phyloP scores from a whole-genome alignment of 1,140 invertebrate species.

The Cherax quadricarinatus region DNA sequence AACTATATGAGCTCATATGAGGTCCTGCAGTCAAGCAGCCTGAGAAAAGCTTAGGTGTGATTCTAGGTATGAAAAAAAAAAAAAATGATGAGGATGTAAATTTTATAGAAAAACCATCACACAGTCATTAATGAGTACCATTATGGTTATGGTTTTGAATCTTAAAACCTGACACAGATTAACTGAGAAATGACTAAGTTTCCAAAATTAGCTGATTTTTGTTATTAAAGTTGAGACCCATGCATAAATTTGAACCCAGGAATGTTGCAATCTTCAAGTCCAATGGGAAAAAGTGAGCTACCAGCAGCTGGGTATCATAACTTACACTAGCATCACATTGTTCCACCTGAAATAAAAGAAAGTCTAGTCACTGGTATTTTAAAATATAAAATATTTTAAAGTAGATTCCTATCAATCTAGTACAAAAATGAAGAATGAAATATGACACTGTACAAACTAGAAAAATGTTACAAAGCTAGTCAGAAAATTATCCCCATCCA shows the following conservation, averaged over 20 bases:
- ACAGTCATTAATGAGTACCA: constrained; percentile 51
- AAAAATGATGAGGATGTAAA: neutral
- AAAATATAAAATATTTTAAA: neutral
- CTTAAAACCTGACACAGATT: constrained; percentile 48
- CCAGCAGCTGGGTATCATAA: constrained; percentile 64
- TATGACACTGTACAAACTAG: neutral
- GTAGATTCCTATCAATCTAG: neutral
- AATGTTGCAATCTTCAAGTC: constrained; percentile 65
- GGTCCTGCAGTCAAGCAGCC: constrained; percentile 9
- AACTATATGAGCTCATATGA: constrained; percentile 23
- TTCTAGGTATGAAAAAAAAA: constrained; percentile 44
- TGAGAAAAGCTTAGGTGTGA: constrained; percentile 34
- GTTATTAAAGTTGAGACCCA: constrained; percentile 55
- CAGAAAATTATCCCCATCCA: too few species aligned
- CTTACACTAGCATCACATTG: constrained; percentile 72
- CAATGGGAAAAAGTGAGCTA: constrained; percentile 69
- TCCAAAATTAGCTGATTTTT: constrained; percentile 46
- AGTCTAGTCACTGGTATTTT: neutral
- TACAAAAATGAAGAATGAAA: neutral
- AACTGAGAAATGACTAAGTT: constrained; percentile 60
- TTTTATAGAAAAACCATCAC: constrained; percentile 34
- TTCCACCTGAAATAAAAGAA: constrained; percentile 65
- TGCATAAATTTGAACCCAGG: constrained; percentile 64
- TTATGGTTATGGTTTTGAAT: constrained; percentile 35
- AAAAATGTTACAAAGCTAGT: too few species aligned